These are phyloP conservation scores for Paralichthys olivaceus DNA, from an alignment of 2,113 vertebrate genomes.

Conservation along the genomic window DNA sequence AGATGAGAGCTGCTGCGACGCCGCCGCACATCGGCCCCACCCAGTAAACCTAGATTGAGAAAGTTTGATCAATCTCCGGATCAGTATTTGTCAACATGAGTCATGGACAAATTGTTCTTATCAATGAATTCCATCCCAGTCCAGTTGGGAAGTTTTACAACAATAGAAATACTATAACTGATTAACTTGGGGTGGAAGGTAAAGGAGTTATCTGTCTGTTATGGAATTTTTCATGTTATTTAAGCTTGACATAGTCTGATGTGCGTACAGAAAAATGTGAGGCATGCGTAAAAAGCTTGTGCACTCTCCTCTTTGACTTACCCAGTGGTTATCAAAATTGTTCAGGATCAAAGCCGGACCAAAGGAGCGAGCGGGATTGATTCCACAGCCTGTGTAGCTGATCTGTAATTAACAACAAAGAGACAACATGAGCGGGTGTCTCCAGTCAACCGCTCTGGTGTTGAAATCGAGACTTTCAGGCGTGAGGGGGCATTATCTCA, in stretches of 20 bases:
- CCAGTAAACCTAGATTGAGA: conserved; percentile 82
- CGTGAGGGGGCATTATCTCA: neutral
- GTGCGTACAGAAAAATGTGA: conserved; percentile 29
- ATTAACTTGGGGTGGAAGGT: conserved; percentile 68
- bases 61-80: conserved; percentile 23
- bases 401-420: conserved; percentile 83
- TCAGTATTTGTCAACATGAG: neutral
- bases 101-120: neutral
- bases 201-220: conserved; percentile 4
- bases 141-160: conserved; percentile 32
- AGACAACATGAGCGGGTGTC: conserved; percentile 7
- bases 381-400: conserved; percentile 97
- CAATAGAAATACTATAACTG: conserved; percentile 59
- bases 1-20: conserved; percentile 85
- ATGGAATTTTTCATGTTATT: conserved; percentile 44
- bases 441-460: conserved; percentile 24
- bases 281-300: conserved; percentile 18
- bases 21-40: conserved; percentile 86
- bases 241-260: conserved; percentile 22
- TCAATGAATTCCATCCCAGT: neutral
- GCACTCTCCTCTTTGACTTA: conserved; percentile 70
- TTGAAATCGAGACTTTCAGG: neutral
- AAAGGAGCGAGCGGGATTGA: conserved; percentile 96
- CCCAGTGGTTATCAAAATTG: conserved; percentile 94
- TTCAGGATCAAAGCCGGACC: conserved; percentile 89